Conservation (phyloP, 2,888 invertebrate species). For the Hybos culiciformis region DNA sequence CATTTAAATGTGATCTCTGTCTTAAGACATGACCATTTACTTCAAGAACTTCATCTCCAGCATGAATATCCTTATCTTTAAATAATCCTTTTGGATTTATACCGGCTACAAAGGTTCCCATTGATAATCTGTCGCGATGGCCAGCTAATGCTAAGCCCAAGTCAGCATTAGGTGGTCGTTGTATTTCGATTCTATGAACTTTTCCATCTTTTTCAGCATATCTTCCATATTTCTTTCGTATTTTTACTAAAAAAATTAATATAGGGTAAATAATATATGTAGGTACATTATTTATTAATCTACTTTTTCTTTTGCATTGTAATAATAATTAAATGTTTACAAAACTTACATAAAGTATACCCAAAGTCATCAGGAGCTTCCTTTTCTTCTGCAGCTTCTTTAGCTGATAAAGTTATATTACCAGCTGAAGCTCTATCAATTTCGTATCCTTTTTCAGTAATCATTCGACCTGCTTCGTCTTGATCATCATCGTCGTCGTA, state of each 20-base stretch:
- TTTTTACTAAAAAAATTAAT: constrained; percentile 55
- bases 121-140: constrained; percentile 81
- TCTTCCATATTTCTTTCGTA: constrained; percentile 76
- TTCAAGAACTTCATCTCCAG: constrained; percentile 93
- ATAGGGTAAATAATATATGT: not conserved
- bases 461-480: no score
- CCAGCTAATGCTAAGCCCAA: constrained; percentile 89
- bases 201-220: constrained; percentile 61
- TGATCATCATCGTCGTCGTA: no score
- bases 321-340: constrained; percentile 40
- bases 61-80: constrained; percentile 56
- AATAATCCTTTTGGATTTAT: constrained; percentile 79
- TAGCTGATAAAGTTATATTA: constrained; percentile 61
- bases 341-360: constrained; percentile 55
- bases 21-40: constrained; percentile 89
- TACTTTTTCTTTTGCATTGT: constrained; percentile 17
- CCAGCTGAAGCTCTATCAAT: constrained; percentile 83
- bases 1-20: constrained; percentile 91
- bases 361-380: constrained; percentile 87
- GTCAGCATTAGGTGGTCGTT: constrained; percentile 58
- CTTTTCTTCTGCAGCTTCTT: constrained; percentile 64
- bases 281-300: not conserved
- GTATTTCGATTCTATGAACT: constrained; percentile 48
- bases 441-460: no score
- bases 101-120: constrained; percentile 96